Evolutionary conservation across 2,113 vertebrate genomes (phyloP).

Genomic region (Penelope pileata): DNA sequence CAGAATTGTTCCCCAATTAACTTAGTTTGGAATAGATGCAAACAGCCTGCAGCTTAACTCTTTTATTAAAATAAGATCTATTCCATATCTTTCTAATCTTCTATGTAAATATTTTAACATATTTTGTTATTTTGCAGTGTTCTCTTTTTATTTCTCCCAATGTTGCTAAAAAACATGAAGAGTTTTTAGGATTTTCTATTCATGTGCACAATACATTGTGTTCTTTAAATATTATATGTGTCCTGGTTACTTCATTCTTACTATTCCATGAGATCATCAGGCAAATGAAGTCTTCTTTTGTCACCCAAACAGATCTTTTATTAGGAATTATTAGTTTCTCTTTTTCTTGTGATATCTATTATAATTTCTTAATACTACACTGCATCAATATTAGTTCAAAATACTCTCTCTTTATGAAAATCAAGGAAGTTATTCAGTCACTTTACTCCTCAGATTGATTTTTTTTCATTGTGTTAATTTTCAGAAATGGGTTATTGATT

Average conservation of each 20-base stretch:
- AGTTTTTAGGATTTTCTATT: neutral
- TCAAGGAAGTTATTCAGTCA: neutral
- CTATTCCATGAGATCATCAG: neutral
- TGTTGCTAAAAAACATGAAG: neutral
- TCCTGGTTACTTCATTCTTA: neutral
- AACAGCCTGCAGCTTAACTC: neutral
- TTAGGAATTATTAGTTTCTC: neutral
- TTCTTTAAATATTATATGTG: neutral
- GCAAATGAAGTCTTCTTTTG: neutral
- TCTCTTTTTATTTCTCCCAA: neutral
- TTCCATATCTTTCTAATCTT: neutral
- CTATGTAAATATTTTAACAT: neutral
- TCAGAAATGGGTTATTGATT: conserved; percentile 40
- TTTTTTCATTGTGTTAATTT: conserved; percentile 43
- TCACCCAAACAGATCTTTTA: neutral
- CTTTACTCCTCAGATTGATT: conserved; percentile 13
- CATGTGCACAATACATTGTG: neutral
- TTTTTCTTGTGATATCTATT: neutral
- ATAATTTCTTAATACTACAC: neutral
- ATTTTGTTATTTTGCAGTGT: neutral
- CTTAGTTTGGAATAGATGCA: neutral
- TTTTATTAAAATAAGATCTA: neutral
- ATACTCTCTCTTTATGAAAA: neutral
- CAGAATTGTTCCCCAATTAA: neutral
- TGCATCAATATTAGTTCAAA: neutral